Conservation (phyloP, 2,888 invertebrate species). For the Leucania comma region DNA sequence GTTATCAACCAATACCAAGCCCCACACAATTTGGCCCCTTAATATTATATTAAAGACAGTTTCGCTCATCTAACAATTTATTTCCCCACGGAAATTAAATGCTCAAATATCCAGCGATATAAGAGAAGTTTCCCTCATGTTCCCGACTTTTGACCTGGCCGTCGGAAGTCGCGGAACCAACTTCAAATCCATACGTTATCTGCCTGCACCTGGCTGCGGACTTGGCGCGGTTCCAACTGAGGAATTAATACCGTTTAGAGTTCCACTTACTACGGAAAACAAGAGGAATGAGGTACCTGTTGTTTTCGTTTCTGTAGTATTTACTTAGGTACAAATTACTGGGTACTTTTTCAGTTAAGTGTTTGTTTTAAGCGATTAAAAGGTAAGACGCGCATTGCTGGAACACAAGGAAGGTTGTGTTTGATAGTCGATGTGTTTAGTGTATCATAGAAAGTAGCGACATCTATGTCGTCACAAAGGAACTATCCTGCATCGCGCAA, state of each 20-base stretch:
- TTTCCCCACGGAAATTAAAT: conserved; percentile 44
- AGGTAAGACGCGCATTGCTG: no score
- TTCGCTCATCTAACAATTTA: background rate
- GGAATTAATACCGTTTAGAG: conserved; percentile 57
- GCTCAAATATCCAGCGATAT: conserved; percentile 8
- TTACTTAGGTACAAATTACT: conserved; percentile 1
- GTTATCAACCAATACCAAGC: no score
- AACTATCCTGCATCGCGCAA: no score
- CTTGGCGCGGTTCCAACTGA: conserved; percentile 52
- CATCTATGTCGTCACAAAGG: no score
- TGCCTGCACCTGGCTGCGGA: conserved; percentile 45
- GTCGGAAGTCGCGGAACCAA: conserved; percentile 34
- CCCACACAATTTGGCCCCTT: background rate
- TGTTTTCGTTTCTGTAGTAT: conserved; percentile 34
- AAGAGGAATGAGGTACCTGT: conserved; percentile 32
- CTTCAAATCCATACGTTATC: conserved; percentile 50
- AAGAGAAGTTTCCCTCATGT: conserved; percentile 8
- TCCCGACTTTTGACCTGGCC: conserved; percentile 39
- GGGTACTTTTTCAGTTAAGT: background rate
- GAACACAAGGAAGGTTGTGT: no score
- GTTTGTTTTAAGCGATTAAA: no score
- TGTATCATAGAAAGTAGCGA: no score
- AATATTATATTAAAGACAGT: background rate
- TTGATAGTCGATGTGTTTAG: no score
- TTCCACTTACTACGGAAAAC: conserved; percentile 46